Percentiles rank a stretch among this genome's conserved stretches.
Conservation (phyloP, 2,888 invertebrate genomes). For the Petrolisthes cinctipes region DNA sequence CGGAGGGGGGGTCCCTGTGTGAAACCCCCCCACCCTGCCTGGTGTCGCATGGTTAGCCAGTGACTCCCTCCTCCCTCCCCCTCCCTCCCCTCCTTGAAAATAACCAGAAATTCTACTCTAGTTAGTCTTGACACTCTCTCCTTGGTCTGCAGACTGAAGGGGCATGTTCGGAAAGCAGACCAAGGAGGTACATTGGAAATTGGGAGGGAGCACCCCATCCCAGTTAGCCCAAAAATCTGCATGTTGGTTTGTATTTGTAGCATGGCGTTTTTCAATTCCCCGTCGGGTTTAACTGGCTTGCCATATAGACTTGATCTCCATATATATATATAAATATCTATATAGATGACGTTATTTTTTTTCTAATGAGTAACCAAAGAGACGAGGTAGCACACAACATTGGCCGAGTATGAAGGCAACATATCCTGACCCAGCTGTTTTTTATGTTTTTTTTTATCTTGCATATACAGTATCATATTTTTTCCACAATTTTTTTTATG, state of each 20-base stretch:
- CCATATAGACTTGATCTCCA: constrained; percentile 57
- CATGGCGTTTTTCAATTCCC: constrained; percentile 19
- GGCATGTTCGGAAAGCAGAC: not conserved
- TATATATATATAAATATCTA: constrained; percentile 14
- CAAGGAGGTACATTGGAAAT: not conserved
- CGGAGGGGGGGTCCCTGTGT: not conserved
- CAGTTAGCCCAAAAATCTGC: constrained; percentile 22
- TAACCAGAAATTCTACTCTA: not conserved
- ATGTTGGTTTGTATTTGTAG: constrained; percentile 41
- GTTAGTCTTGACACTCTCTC: not conserved
- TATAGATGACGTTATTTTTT: constrained; percentile 21
- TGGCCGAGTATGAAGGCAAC: constrained; percentile 59
- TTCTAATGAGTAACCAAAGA: constrained; percentile 57
- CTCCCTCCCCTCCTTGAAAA: not conserved
- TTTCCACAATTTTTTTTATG: not conserved
- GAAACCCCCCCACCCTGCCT: not conserved
- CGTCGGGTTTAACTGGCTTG: constrained; percentile 56
- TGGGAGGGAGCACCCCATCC: not conserved
- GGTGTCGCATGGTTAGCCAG: constrained; percentile 13
- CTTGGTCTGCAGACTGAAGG: not conserved
- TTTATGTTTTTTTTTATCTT: not conserved
- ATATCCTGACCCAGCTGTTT: constrained; percentile 56
- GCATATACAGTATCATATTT: too few relatives aligned
- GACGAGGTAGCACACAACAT: constrained; percentile 52
- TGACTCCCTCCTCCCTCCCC: not conserved